These are phyloP conservation scores for Larimichthys crocea DNA, from an alignment of 2,113 vertebrate genomes.

Conservation along the genomic window DNA sequence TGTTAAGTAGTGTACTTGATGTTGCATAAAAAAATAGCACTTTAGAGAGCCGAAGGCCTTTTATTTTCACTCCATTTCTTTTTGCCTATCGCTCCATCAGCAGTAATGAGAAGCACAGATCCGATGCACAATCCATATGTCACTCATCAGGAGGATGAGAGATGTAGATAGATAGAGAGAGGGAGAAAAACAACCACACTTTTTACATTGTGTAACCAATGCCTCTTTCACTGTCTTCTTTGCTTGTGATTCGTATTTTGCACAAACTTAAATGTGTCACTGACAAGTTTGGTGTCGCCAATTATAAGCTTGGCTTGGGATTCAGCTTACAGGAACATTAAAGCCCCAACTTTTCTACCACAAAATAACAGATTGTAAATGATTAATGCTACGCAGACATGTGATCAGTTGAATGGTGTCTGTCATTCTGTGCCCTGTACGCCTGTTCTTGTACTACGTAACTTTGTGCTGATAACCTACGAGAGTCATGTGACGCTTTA, in stretches of 20 bases:
- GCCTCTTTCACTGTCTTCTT: neutral
- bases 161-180: neutral
- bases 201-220: neutral
- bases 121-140: slow-evolving; percentile 15
- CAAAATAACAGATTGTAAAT: too few relatives aligned
- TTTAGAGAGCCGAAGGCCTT: slow-evolving; percentile 35
- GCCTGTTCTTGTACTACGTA: too few relatives aligned
- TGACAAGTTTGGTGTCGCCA: neutral
- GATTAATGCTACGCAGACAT: too few relatives aligned
- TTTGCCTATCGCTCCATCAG: slow-evolving; percentile 4
- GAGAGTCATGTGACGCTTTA: too few relatives aligned
- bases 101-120: slow-evolving; percentile 34
- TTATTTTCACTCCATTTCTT: slow-evolving; percentile 37
- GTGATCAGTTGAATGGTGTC: too few relatives aligned
- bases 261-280: slow-evolving; percentile 1
- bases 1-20: slow-evolving; percentile 32
- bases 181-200: neutral
- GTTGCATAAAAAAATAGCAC: slow-evolving; percentile 16
- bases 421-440: too few relatives aligned
- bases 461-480: too few relatives aligned
- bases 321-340: neutral
- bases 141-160: neutral
- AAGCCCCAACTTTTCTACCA: neutral
- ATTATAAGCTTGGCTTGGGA: neutral
- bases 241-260: neutral